phyloP scores from a whole-genome alignment of 2,113 vertebrate genomes.

The Podiceps cristatus region DNA sequence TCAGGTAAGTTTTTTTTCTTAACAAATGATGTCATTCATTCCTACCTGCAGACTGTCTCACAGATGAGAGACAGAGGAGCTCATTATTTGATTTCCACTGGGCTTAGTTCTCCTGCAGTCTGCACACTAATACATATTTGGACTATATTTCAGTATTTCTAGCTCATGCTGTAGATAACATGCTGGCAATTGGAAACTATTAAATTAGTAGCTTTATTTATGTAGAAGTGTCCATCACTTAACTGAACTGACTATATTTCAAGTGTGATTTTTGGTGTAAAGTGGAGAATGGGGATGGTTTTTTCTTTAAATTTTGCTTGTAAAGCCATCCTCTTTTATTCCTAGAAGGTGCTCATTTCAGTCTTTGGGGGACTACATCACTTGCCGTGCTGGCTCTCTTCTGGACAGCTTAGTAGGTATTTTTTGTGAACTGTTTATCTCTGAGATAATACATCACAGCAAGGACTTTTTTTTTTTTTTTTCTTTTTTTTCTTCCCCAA shows the following conservation, averaged over 20 bases:
- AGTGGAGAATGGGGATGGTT: background rate
- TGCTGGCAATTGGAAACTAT: background rate
- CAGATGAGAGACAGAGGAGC: background rate
- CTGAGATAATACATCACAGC: background rate
- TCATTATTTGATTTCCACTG: background rate
- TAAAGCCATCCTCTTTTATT: background rate
- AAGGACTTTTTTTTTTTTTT: background rate
- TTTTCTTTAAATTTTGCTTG: background rate
- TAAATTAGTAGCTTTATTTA: background rate
- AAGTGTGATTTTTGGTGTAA: background rate
- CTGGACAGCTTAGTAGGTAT: background rate
- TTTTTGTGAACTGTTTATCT: background rate
- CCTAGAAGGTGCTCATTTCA: background rate
- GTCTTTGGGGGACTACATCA: background rate
- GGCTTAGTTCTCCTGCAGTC: background rate
- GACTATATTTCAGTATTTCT: background rate
- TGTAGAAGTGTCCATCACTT: background rate
- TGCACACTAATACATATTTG: background rate
- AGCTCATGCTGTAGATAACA: background rate
- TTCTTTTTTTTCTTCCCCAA: background rate
- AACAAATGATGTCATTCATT: background rate
- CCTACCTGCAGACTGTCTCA: background rate
- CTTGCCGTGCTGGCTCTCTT: background rate
- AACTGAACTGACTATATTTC: background rate
- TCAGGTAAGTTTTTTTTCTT: background rate